Percentiles rank a stretch among this genome's conserved stretches.
Conservation (phyloP, 2,797 vertebrate species). For the Manis javanica region DNA sequence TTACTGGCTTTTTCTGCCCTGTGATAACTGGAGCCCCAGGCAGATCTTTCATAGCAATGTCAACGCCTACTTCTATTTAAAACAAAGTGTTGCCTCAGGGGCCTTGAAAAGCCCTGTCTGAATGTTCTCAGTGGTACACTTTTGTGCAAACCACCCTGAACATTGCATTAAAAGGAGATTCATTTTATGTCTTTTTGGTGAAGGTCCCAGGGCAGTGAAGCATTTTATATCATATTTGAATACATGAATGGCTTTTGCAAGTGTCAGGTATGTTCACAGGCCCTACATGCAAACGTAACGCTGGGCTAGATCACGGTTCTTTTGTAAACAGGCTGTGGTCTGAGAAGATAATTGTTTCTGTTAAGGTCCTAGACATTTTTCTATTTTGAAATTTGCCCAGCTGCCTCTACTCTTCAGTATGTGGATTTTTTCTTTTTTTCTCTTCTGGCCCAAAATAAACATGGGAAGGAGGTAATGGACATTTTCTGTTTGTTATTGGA, state of each 20-base stretch:
- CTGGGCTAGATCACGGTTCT: neutral
- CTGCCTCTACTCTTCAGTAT: neutral
- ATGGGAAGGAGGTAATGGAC: neutral
- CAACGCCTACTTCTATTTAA: slow-evolving; percentile 71
- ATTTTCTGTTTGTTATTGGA: neutral
- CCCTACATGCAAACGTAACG: neutral
- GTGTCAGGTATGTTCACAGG: slow-evolving; percentile 22
- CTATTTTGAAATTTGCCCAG: neutral
- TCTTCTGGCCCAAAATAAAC: neutral
- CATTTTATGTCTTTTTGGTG: neutral
- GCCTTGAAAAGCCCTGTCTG: slow-evolving; percentile 39
- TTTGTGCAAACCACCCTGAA: slow-evolving; percentile 59
- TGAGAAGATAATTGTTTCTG: neutral
- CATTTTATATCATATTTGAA: slow-evolving; percentile 20
- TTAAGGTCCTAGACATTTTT: neutral
- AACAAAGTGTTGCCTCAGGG: slow-evolving; percentile 57
- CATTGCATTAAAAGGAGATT: neutral
- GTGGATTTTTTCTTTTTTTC: too few species aligned
- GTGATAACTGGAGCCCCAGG: slow-evolving; percentile 70
- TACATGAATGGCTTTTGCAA: slow-evolving; percentile 61
- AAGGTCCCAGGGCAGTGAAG: neutral
- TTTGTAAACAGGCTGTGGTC: neutral
- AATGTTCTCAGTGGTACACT: slow-evolving; percentile 66
- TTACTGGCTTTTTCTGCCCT: slow-evolving; percentile 55
- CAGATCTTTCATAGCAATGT: slow-evolving; percentile 34